Evolutionary conservation across 2,113 vertebrate genomes (phyloP), one percentile per base, ranked within the genome.

Genomic region (Catagonus wagneri): DNA sequence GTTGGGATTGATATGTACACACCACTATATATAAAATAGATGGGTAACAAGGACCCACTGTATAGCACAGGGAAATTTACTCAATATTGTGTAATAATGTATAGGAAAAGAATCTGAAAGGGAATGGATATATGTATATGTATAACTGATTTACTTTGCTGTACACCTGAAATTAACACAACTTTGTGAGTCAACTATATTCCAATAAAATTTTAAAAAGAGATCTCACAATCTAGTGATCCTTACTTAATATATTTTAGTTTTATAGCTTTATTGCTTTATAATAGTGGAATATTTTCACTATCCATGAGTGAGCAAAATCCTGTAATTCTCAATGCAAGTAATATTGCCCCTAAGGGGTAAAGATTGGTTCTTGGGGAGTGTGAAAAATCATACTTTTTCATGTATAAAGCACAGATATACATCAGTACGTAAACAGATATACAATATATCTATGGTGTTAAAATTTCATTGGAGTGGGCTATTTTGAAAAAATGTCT

Each of bases 201-300:
- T 44, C 44, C 44, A 44, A 44, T 44, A 44, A 44, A 44, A 44
- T 44, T 44, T 44, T 44, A 44, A 44, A 44, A 44, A 56, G 22
- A 79, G 75, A 68, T 65, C 25, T 95, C 29, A 72, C 25, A 61
- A 14, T 65, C 71, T 76, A 76, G 19, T 84, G 81, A 79, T n/a
- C 39, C 23, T 66, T 88, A 80, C n/a, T 54, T 97, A 71, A 79
- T 90, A 79, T 90, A 86, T 72, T 90, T 75, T 50, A 75, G 36
- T 85, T 81, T 71, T 12, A 56, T 65, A 60, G 54, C 9, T 96
- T 85, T 94, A n/a, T 81, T 94, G 66, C 61, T 90, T 72, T 72
- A 65, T 92, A 89, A 71, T 89, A 74, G 50, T 79, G 2, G 36
- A 76, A 58, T 74, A 89, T 68, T 94, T 75, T 92, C 68, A 68